These are phyloP conservation scores for Sprattus sprattus DNA, from an alignment of 2,113 vertebrate genomes.

Conservation along the genomic window DNA sequence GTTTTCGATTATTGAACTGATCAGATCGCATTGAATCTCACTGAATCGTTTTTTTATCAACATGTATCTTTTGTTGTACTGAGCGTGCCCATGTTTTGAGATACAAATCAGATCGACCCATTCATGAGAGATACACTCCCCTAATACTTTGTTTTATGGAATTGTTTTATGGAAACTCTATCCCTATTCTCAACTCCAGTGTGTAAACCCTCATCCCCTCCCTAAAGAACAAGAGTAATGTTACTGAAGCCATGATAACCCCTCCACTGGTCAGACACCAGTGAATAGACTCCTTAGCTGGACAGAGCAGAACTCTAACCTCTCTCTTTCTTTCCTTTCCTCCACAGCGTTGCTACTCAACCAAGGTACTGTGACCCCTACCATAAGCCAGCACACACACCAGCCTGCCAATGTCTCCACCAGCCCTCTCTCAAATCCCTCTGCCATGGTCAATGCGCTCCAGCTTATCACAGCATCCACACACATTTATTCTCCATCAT, in stretches of 20 bases:
- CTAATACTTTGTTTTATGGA: not conserved
- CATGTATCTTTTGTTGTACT: too few species aligned
- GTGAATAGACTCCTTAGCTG: not conserved
- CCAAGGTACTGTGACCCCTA: slow-evolving; percentile 77
- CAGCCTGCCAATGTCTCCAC: not conserved
- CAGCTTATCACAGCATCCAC: not conserved
- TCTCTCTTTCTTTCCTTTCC: slow-evolving; percentile 49
- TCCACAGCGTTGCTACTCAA: slow-evolving; percentile 77
- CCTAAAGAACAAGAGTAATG: not conserved
- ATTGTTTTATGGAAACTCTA: not conserved
- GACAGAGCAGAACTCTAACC: not conserved
- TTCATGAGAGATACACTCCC: too few species aligned
- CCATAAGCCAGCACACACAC: not conserved
- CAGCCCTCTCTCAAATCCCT: not conserved
- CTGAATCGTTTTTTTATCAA: too few species aligned
- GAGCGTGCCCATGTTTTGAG: too few species aligned
- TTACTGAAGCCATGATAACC: not conserved
- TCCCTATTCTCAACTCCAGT: not conserved
- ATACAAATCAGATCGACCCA: too few species aligned
- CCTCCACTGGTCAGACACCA: not conserved
- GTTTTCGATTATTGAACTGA: too few species aligned
- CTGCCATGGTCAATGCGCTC: not conserved
- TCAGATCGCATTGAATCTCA: too few species aligned
- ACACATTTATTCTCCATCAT: not conserved
- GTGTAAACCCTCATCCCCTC: not conserved